Conservation (phyloP, 2,113 vertebrate species). For the Corythoichthys intestinalis region DNA sequence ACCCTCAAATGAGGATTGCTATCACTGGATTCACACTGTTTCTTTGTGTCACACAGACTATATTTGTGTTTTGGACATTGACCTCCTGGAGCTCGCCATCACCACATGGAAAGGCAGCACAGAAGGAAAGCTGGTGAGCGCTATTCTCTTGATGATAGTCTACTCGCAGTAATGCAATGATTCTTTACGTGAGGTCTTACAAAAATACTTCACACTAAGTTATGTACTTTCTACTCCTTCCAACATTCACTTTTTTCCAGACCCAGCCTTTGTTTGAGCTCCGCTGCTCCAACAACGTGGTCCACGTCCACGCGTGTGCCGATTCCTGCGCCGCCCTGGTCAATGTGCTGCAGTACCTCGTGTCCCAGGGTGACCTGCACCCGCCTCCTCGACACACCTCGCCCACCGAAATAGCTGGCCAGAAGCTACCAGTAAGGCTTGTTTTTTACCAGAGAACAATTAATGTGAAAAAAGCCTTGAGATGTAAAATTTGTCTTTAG, state of each 20-base stretch:
- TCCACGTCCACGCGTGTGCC: conserved; percentile 85
- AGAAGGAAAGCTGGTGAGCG: conserved; percentile 77
- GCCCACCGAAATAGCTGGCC: conserved; percentile 87
- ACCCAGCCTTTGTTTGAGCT: conserved; percentile 87
- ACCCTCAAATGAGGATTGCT: not conserved
- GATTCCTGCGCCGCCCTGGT: conserved; percentile 85
- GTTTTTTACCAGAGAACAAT: not conserved
- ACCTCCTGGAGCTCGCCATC: conserved; percentile 86
- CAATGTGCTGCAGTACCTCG: conserved; percentile 86
- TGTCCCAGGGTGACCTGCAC: conserved; percentile 81
- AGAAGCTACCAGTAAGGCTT: conserved; percentile 80
- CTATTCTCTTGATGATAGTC: no score
- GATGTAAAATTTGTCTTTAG: conserved; percentile 42
- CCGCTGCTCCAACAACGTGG: conserved; percentile 88
- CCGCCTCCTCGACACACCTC: conserved; percentile 79
- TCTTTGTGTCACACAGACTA: conserved; percentile 73
- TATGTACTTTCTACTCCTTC: not conserved
- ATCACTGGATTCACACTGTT: not conserved
- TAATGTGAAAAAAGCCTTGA: not conserved
- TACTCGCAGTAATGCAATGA: not conserved
- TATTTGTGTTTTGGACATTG: conserved; percentile 86
- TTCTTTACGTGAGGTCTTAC: not conserved
- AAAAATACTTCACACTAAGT: not conserved
- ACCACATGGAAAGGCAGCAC: conserved; percentile 87
- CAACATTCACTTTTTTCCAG: conserved; percentile 51